Base-by-base conservation (phyloP, 2,797 vertebrate species). In the Gallinago stenura region DNA sequence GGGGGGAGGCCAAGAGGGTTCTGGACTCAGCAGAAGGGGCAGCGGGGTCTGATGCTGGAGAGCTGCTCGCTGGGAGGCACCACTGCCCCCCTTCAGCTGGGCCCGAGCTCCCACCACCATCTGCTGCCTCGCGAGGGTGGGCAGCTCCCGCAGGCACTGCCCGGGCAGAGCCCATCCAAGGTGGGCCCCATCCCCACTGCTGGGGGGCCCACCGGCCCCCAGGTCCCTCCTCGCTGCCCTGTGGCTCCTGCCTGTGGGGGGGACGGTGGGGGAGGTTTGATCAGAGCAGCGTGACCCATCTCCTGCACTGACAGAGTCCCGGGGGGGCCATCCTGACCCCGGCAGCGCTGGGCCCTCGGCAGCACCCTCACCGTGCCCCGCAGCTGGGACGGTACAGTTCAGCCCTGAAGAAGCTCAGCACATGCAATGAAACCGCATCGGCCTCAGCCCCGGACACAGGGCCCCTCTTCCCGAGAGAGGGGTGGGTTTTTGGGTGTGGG, bases 401-500 rank as follows among this genome's bases (percentile, higher is more conserved):
- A 31, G 45, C 28, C 10, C 51, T 39, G 45, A n/a, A 31, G 78
- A 50, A 45, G 39, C 15, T 51, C 54, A 21, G 20, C 50, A 58
- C 22, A 3, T 35, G 20, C n/a, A 37, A 58, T 28, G 43, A 62
- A 71, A 62, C 25, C 0, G 0, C 7, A 20, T 18, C 37, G 19
- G 18, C 54, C 19, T 45, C 58, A 61, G 8, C 9, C n/a, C 15
- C 30, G 15, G 57, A 30, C 18, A 3, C 8, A 20, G 33, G 25
- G 31, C 12, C 20, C 1, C 0, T 28, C 10, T 35, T 45, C 24
- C 2, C 11, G 41, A 33, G 26, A 8, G 7, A 10, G 31, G 39
- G 41, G 41, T 8, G 16, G n/a, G 48, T 12, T 11, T 20, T 31
- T 6, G 30, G 4, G 1, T 22, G n/a, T 3, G 50, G 50, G 50